Evolutionary conservation across 2,113 vertebrate species (phyloP), one percentile per base, ranked within the genome.

Genomic region (Python bivittatus): DNA sequence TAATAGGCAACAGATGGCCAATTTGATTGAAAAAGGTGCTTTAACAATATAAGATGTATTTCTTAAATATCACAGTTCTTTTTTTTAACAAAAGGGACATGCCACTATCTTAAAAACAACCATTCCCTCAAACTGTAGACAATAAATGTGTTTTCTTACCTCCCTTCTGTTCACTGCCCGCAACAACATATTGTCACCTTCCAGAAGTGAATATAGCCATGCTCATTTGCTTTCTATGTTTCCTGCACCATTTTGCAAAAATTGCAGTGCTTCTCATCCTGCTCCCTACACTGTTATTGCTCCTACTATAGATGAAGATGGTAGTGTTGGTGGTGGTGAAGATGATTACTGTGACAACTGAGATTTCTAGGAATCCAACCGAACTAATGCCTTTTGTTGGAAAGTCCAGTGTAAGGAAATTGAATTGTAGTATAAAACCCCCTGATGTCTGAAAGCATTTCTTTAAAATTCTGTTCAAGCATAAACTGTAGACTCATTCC

Each of bases 1-100:
- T 97, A 97, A 97, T 95, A 93, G 96, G 88, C 91, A 97, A 94
- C 97, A 97, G 96, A 96, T 97, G 96, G 95, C 93, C 96, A 97
- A 91, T 96, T 96, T 96, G 95, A 96, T 96, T 97, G 96, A 95
- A 96, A 84, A 92, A 96, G 95, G 94, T 96, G 95, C 92, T 94
- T 97, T 96, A 96, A 96, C 96, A 96, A 94, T 96, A 95, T 94
- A 95, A 95, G 94, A 94, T 95, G 94, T 93, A 92, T 95, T 96
- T 97, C 95, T 94, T 96, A 95, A 96, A 95, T 95, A 96, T 94
- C 95, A 96, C 4, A 1, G 13, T 25, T 86, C 92, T 87, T 94
- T 96, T 96, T 96, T 96, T 58, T 25, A 27, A 42, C n/a, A 68
- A 88, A 96, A 87, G 96, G 93, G 93, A 94, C 93, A 95, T 96